Percentiles rank a stretch among this genome's conserved stretches.
phyloP scores from a whole-genome alignment of 2,888 invertebrate genomes.

The Malthinus seriepunctatus region DNA sequence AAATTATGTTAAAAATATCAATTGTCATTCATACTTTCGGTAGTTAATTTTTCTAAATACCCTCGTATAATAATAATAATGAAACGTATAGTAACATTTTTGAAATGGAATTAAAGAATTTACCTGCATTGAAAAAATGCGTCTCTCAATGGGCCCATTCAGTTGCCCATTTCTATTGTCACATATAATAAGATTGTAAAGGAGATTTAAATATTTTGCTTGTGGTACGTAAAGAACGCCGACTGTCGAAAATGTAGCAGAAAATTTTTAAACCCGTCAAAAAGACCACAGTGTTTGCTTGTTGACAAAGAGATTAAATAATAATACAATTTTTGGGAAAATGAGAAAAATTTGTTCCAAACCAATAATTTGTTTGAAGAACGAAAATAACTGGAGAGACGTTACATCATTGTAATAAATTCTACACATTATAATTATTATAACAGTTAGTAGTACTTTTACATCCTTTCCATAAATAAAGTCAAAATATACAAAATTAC shows the following conservation, averaged over 20 bases:
- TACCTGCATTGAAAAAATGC: conserved; percentile 8
- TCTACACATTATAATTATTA: too few species aligned
- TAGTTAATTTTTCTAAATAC: neutral
- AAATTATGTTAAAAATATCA: too few species aligned
- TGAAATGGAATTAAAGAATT: conserved; percentile 3
- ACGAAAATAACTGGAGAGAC: neutral
- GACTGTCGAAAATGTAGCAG: conserved; percentile 13
- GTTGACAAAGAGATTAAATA: neutral
- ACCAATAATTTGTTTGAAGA: neutral
- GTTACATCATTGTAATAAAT: too few species aligned
- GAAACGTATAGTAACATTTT: neutral
- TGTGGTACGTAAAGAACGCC: conserved; percentile 10
- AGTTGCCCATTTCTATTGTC: conserved; percentile 11
- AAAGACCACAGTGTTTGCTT: conserved; percentile 3
- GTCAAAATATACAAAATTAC: neutral
- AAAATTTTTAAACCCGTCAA: neutral
- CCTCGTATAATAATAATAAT: neutral
- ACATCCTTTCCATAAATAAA: conserved; percentile 3
- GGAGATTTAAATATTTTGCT: conserved; percentile 17
- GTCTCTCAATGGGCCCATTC: conserved; percentile 3
- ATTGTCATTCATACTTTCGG: too few species aligned
- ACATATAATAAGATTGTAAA: conserved; percentile 13
- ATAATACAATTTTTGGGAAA: neutral
- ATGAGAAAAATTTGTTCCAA: neutral
- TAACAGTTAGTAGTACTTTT: conserved; percentile 1